Conservation (phyloP, 2,113 vertebrate genomes). For the Tautogolabrus adspersus region DNA sequence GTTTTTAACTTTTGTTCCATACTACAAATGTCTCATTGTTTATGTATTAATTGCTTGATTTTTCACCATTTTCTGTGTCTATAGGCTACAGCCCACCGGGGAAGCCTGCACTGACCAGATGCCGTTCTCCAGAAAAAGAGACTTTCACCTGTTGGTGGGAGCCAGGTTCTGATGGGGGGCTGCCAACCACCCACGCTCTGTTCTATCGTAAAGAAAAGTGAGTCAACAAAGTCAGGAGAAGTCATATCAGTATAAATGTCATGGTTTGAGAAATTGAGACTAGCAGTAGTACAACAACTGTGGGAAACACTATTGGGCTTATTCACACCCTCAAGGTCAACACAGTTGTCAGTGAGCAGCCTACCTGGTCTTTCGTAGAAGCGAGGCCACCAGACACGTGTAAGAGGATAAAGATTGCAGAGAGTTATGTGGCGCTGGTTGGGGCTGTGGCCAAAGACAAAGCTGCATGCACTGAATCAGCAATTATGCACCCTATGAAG, state of each 20-base stretch:
- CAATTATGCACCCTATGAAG: background rate
- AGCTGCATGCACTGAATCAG: background rate
- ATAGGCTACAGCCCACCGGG: conserved; percentile 86
- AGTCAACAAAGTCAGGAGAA: conserved; percentile 35
- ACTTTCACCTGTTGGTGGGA: conserved; percentile 97
- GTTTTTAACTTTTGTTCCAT: no score
- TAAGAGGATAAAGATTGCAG: conserved; percentile 49
- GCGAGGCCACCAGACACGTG: conserved; percentile 10
- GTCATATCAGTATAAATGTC: no score
- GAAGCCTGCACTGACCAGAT: conserved; percentile 87
- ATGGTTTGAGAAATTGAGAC: no score
- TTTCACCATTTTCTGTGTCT: conserved; percentile 1
- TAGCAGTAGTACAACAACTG: background rate
- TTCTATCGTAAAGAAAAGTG: conserved; percentile 91
- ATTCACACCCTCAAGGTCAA: background rate
- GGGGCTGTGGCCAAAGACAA: background rate
- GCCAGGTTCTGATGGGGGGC: conserved; percentile 87
- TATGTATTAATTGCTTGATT: background rate
- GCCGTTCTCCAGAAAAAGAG: conserved; percentile 92
- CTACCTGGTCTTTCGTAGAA: background rate
- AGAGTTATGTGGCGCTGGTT: conserved; percentile 1
- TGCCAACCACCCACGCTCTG: conserved; percentile 88
- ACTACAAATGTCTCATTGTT: no score
- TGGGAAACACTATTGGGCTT: background rate
- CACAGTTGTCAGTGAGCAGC: background rate